These are phyloP conservation scores for Eupithecia tripunctaria DNA, from an alignment of 2,888 invertebrate species.

Conservation along the genomic window DNA sequence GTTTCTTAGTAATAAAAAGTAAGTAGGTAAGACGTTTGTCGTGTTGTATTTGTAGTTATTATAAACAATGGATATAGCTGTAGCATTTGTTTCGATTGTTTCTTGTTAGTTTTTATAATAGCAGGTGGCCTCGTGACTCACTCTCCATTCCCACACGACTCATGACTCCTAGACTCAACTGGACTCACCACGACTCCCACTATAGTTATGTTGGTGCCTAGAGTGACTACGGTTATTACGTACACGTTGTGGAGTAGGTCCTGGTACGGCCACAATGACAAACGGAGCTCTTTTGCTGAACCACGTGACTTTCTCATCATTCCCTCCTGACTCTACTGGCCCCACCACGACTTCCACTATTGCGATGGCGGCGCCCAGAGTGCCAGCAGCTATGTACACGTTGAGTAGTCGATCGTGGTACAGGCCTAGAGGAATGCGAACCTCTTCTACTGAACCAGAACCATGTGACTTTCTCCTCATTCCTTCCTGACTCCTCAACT, in stretches of 20 bases:
- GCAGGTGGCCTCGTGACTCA: background rate
- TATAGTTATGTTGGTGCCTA: conserved; percentile 89
- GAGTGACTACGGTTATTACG: conserved; percentile 91
- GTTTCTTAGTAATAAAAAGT: background rate
- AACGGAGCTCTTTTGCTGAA: too few species aligned
- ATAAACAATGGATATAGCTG: too few species aligned
- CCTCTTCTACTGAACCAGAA: conserved; percentile 74
- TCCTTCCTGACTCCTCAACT: too few species aligned
- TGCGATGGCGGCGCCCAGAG: conserved; percentile 89
- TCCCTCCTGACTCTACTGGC: conserved; percentile 41
- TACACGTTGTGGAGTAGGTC: conserved; percentile 91
- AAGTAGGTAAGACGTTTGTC: too few species aligned
- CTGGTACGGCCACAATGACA: too few species aligned
- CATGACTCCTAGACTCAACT: background rate
- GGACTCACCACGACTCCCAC: conserved; percentile 88
- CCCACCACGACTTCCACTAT: conserved; percentile 90
- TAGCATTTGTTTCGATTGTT: background rate
- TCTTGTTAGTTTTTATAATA: background rate
- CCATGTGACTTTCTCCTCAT: conserved; percentile 43
- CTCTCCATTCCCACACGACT: background rate
- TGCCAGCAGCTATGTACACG: conserved; percentile 91
- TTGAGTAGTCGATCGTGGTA: conserved; percentile 88
- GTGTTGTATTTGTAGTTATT: too few species aligned
- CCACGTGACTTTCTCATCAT: too few species aligned
- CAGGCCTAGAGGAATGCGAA: conserved; percentile 84